These are phyloP conservation scores for Galaxea fascicularis DNA, from an alignment of 92 coral and sea anemone species.

Conservation along the genomic window DNA sequence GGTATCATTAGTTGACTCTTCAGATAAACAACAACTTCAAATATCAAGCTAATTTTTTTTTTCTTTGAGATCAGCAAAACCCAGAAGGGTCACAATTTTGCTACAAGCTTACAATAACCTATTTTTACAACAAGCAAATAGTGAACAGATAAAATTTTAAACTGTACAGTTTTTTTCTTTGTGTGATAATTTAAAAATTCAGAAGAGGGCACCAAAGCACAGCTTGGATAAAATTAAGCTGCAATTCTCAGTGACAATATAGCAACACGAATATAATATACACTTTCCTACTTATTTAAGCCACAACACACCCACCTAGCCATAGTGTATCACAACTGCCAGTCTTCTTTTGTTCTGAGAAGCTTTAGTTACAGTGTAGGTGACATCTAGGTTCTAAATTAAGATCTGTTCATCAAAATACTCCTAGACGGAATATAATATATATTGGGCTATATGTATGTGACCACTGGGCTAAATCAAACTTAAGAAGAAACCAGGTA, in stretches of 20 bases:
- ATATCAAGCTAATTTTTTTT: too few species aligned
- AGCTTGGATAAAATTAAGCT: slow-evolving; percentile 1
- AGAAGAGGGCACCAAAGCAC: neutral
- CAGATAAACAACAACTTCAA: too few species aligned
- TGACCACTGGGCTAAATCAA: neutral
- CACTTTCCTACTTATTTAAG: neutral
- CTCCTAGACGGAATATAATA: neutral
- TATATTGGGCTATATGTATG: slow-evolving; percentile 27
- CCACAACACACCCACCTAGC: neutral
- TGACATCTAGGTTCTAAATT: neutral
- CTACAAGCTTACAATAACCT: too few species aligned
- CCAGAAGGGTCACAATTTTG: too few species aligned
- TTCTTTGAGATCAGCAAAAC: too few species aligned
- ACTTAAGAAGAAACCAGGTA: neutral
- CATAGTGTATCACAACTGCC: neutral
- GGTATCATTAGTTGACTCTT: too few species aligned
- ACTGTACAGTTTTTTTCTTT: neutral
- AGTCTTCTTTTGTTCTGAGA: neutral
- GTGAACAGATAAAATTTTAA: too few species aligned
- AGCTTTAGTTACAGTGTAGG: neutral
- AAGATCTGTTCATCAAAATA: neutral
- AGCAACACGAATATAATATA: neutral
- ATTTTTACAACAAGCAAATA: too few species aligned
- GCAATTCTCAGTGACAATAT: slow-evolving; percentile 24
- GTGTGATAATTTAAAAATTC: too few species aligned